These are phyloP conservation scores for Eristalis arbustorum DNA, from an alignment of 2,888 invertebrate species.

Conservation along the genomic window DNA sequence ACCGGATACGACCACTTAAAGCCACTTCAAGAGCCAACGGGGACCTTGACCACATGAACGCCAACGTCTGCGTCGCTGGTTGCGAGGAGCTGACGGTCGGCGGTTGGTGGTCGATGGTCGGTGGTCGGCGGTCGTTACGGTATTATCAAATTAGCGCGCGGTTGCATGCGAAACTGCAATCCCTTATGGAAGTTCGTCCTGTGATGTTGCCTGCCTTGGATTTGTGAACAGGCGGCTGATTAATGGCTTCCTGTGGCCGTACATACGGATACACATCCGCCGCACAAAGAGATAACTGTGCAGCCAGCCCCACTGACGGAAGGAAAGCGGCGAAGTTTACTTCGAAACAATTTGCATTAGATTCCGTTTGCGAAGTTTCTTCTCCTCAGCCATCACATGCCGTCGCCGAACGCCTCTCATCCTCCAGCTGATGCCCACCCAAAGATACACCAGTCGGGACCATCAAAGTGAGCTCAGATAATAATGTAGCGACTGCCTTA, in stretches of 20 bases:
- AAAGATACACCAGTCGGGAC: not conserved
- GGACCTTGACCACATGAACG: constrained; percentile 68
- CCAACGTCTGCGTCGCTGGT: constrained; percentile 25
- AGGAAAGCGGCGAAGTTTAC: constrained; percentile 64
- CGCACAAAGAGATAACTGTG: not conserved
- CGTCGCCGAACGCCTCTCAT: too few species aligned
- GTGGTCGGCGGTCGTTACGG: constrained; percentile 14
- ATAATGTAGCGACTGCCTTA: constrained; percentile 53
- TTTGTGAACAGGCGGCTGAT: constrained; percentile 69
- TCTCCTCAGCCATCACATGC: not conserved
- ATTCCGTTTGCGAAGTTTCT: constrained; percentile 55
- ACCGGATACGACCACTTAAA: constrained; percentile 69
- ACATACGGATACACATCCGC: constrained; percentile 23
- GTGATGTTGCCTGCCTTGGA: constrained; percentile 54
- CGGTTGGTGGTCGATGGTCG: not conserved
- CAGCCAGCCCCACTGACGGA: not conserved
- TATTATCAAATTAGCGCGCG: constrained; percentile 67
- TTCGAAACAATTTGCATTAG: constrained; percentile 69
- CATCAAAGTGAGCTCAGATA: constrained; percentile 50
- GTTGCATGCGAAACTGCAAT: constrained; percentile 70
- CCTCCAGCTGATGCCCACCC: not conserved
- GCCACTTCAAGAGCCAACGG: constrained; percentile 42
- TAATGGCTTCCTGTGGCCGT: constrained; percentile 68
- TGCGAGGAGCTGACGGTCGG: not conserved
- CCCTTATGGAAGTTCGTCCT: constrained; percentile 59